phyloP scores from a whole-genome alignment of 2,888 invertebrate genomes.

The Ichneumon xanthorius region DNA sequence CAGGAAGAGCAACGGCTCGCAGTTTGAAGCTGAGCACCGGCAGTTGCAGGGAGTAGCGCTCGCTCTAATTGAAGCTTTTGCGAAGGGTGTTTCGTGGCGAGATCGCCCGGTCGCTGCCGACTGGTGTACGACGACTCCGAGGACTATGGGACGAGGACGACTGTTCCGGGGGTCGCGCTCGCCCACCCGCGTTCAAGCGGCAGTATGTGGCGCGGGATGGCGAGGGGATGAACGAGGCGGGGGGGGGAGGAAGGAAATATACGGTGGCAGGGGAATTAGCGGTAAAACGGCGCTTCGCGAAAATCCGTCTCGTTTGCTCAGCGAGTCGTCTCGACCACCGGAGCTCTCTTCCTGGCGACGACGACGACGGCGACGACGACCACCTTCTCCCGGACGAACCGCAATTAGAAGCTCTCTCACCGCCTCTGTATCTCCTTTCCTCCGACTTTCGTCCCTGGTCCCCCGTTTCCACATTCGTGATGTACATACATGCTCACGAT shows the following conservation, averaged over 20 bases:
- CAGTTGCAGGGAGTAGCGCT: constrained; percentile 43
- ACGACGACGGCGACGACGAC: constrained; percentile 25
- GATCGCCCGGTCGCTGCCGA: constrained; percentile 50
- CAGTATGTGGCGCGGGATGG: constrained; percentile 30
- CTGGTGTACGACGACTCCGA: constrained; percentile 52
- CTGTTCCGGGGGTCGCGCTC: constrained; percentile 12
- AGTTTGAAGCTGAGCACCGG: constrained; percentile 51
- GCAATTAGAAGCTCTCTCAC: constrained; percentile 66
- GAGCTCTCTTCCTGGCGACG: constrained; percentile 33
- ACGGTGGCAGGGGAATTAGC: constrained; percentile 63
- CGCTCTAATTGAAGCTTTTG: constrained; percentile 66
- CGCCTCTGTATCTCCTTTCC: constrained; percentile 46
- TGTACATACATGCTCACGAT: constrained; percentile 34
- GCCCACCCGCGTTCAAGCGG: constrained; percentile 46
- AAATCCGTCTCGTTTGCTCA: constrained; percentile 73
- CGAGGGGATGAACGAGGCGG: constrained; percentile 46
- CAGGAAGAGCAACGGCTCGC: constrained; percentile 30
- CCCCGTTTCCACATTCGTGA: constrained; percentile 5
- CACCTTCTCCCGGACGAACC: constrained; percentile 64
- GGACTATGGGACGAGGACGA: constrained; percentile 51
- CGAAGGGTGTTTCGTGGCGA: constrained; percentile 63
- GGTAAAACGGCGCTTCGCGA: constrained; percentile 64
- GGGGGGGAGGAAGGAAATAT: constrained; percentile 49
- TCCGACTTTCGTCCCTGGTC: not conserved
- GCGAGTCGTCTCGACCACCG: constrained; percentile 60